A percentile compares a stretch with the other conserved stretches of the same genome.
These are phyloP conservation scores for Drosophila meridionalis DNA, from an alignment of 2,888 invertebrate genomes.

Conservation along the genomic window DNA sequence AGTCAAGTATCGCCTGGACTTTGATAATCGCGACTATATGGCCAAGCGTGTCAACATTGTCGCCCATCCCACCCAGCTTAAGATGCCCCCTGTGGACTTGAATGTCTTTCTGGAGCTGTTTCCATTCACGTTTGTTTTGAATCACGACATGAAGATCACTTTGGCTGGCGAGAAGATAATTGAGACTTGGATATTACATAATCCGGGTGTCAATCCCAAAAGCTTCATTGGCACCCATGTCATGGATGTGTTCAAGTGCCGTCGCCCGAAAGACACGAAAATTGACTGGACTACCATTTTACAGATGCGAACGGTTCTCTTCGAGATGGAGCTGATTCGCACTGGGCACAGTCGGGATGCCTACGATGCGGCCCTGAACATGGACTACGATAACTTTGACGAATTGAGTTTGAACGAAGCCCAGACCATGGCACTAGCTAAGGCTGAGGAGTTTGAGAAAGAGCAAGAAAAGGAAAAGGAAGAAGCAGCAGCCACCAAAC, in stretches of 20 bases:
- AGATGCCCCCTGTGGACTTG: conserved; percentile 87
- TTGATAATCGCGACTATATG: conserved; percentile 93
- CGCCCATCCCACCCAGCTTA: conserved; percentile 83
- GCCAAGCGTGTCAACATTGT: conserved; percentile 82
- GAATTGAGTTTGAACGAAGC: conserved; percentile 70
- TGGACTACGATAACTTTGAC: conserved; percentile 77
- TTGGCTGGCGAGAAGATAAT: conserved; percentile 92
- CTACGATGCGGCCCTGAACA: conserved; percentile 73
- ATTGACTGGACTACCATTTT: conserved; percentile 93
- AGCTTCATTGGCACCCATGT: conserved; percentile 89
- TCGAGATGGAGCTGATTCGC: conserved; percentile 92
- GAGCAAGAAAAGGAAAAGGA: conserved; percentile 43
- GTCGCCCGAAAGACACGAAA: conserved; percentile 91
- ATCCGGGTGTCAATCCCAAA: conserved; percentile 83
- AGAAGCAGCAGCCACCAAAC: conserved; percentile 39
- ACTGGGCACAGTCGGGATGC: conserved; percentile 84
- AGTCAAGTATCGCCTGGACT: conserved; percentile 91
- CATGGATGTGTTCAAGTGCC: conserved; percentile 90
- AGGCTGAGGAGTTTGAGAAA: conserved; percentile 59
- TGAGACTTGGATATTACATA: conserved; percentile 89
- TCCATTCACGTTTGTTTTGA: conserved; percentile 94
- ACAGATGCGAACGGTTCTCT: conserved; percentile 92
- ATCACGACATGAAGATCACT: conserved; percentile 90
- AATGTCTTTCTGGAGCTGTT: conserved; percentile 91
- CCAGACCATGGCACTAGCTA: conserved; percentile 62